Evolutionary conservation across 1,140 invertebrate genomes (phyloP), one percentile per base, ranked within the genome.

Genomic region (Wasmannia auropunctata): DNA sequence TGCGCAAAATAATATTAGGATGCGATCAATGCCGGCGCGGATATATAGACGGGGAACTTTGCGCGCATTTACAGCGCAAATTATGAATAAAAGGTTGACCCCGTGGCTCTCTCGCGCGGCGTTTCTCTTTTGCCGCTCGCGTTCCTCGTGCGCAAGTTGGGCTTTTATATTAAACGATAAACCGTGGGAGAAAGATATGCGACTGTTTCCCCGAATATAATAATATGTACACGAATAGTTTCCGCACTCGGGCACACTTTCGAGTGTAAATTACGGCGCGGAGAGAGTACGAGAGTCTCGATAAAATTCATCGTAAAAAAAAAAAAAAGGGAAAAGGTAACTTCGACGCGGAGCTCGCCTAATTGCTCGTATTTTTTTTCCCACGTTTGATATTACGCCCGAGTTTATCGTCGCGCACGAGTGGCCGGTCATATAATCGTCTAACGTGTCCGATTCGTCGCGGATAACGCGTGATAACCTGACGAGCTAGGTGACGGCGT

Each of bases 221-320:
- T 56, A 56, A 28, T 40, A 40, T 54, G 43, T 40, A 69, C 46
- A 28, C 63, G 8, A 7, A 63, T 62, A 76, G 56, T 43, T 76
- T 25, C 51, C 28, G 22, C 22, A 19, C 25, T 54, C 49, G 49
- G 63, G 46, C n/a, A n/a, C n/a, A n/a, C 51, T 25, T 51, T 80
- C 31, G 14, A 51, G 46, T 70, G 31, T 46, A 28, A 80, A 70
- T 51, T 54, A 80, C 63, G 16, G 46, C 14, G 79, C 79, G 54
- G 8, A 46, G 22, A 22, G 51, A n/a, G n/a, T n/a, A 28, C 11
- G 8, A 22, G 40, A 43, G 16, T 31, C 34, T 54, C 79, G 51
- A 81, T 58, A 58, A 72, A 72, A 56, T 81, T 70, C 65, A 40
- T 58, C 79, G 65, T 70, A 69, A 56, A 67, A 51, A 54, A 51